Conservation (phyloP, 1,140 invertebrate species). For the Eupristina koningsbergeri region DNA sequence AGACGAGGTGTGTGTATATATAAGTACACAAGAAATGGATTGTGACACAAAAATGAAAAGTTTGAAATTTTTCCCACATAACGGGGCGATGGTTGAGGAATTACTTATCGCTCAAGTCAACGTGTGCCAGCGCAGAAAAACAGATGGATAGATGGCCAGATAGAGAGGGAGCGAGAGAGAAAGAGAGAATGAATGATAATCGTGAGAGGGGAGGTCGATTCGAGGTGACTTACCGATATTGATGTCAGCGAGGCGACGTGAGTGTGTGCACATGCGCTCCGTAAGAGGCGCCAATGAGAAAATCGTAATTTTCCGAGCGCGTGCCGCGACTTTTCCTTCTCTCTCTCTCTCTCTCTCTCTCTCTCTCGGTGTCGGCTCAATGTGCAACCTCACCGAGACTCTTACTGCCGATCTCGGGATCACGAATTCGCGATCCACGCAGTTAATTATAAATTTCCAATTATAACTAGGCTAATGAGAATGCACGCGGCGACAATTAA, state of each 20-base stretch:
- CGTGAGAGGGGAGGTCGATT: constrained; percentile 44
- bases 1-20: no score
- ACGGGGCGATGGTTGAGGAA: not conserved
- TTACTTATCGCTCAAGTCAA: not conserved
- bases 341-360: not conserved
- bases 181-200: constrained; percentile 13
- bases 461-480: constrained; percentile 26
- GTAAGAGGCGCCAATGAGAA: constrained; percentile 9
- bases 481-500: not conserved
- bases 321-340: not conserved
- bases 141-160: not conserved
- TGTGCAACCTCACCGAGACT: not conserved
- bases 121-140: not conserved
- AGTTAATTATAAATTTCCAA: constrained; percentile 8
- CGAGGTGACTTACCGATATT: constrained; percentile 36
- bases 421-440: not conserved
- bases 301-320: constrained; percentile 11
- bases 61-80: not conserved
- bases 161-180: constrained; percentile 12
- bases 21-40: not conserved
- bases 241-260: constrained; percentile 10
- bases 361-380: not conserved
- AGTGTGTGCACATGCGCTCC: not conserved
- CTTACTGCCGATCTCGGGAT: no score
- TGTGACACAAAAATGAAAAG: not conserved